Conservation (phyloP, 2,797 vertebrate genomes). For the Luscinia megarhynchos region DNA sequence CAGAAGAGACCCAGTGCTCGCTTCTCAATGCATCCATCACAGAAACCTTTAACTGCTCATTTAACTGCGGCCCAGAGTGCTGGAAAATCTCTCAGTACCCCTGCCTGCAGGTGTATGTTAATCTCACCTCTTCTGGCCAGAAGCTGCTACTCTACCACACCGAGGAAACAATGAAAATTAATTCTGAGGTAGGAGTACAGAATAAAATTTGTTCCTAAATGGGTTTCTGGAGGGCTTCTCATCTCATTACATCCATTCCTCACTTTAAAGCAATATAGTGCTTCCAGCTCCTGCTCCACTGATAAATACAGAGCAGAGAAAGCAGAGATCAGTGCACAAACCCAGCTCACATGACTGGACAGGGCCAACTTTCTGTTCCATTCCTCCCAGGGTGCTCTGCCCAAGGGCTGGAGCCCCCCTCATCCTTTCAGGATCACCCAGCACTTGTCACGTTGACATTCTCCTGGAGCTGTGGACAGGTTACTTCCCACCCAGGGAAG, state of each 20-base stretch:
- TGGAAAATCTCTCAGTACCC: slow-evolving; percentile 90
- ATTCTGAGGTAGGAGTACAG: slow-evolving; percentile 84
- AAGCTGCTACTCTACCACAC: slow-evolving; percentile 88
- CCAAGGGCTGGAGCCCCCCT: neutral
- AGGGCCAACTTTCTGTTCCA: neutral
- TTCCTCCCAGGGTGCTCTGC: rapidly evolving
- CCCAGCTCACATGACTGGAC: neutral
- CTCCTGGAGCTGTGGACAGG: neutral
- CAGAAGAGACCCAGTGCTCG: slow-evolving; percentile 86
- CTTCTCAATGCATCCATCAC: slow-evolving; percentile 89
- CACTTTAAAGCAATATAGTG: neutral
- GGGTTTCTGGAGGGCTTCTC: neutral
- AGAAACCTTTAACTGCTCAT: slow-evolving; percentile 91
- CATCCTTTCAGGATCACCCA: rapidly evolving
- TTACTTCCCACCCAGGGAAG: neutral
- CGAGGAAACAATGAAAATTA: slow-evolving; percentile 89
- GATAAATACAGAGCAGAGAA: neutral
- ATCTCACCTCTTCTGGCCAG: slow-evolving; percentile 87
- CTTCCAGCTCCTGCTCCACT: neutral
- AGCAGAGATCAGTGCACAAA: neutral
- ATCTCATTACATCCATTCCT: neutral
- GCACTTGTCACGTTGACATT: neutral
- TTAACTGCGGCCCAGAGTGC: slow-evolving; percentile 92
- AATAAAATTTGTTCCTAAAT: neutral
- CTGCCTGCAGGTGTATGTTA: slow-evolving; percentile 93